A percentile compares a stretch with the other conserved stretches of the same genome.
These are phyloP conservation scores for Pogonocherus hispidulus DNA, from an alignment of 2,888 invertebrate genomes.

Conservation along the genomic window DNA sequence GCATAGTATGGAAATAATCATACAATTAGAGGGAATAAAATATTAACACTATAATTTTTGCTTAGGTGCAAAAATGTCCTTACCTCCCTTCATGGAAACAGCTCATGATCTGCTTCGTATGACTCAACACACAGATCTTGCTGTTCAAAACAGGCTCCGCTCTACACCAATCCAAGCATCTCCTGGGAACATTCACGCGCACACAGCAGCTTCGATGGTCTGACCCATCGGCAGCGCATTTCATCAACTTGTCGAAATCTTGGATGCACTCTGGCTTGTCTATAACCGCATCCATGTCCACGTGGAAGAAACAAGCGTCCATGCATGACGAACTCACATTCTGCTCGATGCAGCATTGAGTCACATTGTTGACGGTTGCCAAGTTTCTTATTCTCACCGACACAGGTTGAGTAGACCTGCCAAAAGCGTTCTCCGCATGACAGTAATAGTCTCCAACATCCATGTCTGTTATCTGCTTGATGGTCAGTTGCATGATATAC, in stretches of 20 bases:
- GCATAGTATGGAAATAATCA: no score
- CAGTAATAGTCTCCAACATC: conserved; percentile 84
- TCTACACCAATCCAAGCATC: conserved; percentile 88
- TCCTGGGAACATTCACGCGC: conserved; percentile 82
- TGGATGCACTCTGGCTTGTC: conserved; percentile 85
- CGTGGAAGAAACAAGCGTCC: conserved; percentile 86
- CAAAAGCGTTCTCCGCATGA: conserved; percentile 87
- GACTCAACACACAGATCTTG: conserved; percentile 78
- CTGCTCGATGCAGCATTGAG: conserved; percentile 84
- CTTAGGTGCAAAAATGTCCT: no score
- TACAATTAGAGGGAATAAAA: no score
- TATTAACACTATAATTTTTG: no score
- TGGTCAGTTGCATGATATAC: conserved; percentile 82
- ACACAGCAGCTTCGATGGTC: conserved; percentile 90
- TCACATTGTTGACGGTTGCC: conserved; percentile 75
- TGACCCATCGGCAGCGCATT: conserved; percentile 85
- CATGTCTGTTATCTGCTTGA: conserved; percentile 78
- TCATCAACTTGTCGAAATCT: conserved; percentile 89
- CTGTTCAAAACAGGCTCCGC: conserved; percentile 80
- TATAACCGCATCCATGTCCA: conserved; percentile 87
- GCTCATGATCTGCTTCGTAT: conserved; percentile 81
- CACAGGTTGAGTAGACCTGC: conserved; percentile 79
- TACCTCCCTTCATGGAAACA: conserved; percentile 82
- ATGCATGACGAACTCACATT: conserved; percentile 85
- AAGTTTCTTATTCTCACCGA: conserved; percentile 78